Conservation (phyloP, 64 coral and sea anemone species). For the Hydrozoanthus tunicans region DNA sequence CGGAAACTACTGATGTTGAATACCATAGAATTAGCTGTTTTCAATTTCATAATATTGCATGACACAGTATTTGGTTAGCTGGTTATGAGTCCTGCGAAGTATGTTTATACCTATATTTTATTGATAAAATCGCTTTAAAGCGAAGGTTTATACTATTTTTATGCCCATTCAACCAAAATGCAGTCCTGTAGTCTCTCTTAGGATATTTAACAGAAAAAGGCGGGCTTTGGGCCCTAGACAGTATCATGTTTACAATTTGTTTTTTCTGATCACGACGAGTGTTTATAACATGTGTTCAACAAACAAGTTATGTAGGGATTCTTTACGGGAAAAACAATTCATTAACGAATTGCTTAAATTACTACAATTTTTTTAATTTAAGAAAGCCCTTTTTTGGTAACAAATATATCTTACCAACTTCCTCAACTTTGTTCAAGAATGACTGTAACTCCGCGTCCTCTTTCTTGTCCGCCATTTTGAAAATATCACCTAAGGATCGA, state of each 20-base stretch:
- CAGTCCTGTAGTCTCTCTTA: not conserved
- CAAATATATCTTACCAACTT: slow-evolving; percentile 62
- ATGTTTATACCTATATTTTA: no score
- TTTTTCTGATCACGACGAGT: not conserved
- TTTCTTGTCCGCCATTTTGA: slow-evolving; percentile 77
- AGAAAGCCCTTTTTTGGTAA: not conserved
- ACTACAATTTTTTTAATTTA: not conserved
- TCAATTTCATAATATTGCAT: no score
- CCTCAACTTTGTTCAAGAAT: slow-evolving; percentile 85
- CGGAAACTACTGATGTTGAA: no score
- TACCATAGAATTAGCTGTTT: no score
- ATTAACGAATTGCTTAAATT: not conserved
- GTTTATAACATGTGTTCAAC: no score
- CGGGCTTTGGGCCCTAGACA: not conserved
- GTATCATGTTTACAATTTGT: slow-evolving; percentile 6
- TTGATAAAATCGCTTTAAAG: no score
- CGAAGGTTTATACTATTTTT: not conserved
- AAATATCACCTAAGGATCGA: slow-evolving; percentile 24
- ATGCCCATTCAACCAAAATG: not conserved
- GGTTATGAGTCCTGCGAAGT: no score
- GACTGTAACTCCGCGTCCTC: slow-evolving; percentile 68
- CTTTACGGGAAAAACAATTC: not conserved
- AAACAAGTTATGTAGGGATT: no score
- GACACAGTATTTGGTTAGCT: no score
- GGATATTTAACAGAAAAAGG: not conserved